Percentiles rank a stretch among this genome's conserved stretches.
These are phyloP conservation scores for Corbicula japonica DNA, from an alignment of 2,888 invertebrate species.

Conservation along the genomic window DNA sequence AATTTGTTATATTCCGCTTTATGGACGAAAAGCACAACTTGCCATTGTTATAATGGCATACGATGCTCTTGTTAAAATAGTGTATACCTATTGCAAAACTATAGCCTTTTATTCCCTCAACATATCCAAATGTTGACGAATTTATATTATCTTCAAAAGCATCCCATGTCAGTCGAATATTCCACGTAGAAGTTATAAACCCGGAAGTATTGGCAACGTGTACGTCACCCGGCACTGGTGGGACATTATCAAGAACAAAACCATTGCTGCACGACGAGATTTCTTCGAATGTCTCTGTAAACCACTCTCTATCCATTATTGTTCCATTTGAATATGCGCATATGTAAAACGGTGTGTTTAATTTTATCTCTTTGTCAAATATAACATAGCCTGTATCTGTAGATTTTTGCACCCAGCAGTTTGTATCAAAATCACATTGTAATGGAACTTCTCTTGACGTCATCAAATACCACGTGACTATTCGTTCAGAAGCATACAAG, in stretches of 20 bases:
- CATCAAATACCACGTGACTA: conserved; percentile 53
- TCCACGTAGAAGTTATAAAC: background rate
- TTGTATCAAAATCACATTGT: conserved; percentile 1
- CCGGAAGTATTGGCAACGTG: background rate
- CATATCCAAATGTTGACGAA: conserved; percentile 6
- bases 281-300: conserved; percentile 3
- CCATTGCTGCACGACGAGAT: conserved; percentile 23
- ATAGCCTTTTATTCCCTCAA: background rate
- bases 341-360: conserved; percentile 9
- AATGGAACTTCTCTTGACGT: conserved; percentile 17
- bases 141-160: conserved; percentile 5
- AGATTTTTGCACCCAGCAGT: conserved; percentile 9
- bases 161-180: conserved; percentile 2
- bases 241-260: conserved; percentile 10
- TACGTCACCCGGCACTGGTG: conserved; percentile 4
- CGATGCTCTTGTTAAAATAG: background rate
- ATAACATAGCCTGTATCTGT: conserved; percentile 21
- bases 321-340: background rate
- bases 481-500: conserved; percentile 34
- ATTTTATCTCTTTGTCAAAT: conserved; percentile 2
- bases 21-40: too few species aligned
- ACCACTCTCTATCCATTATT: background rate
- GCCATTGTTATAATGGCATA: background rate
- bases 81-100: background rate
- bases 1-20: too few species aligned